These are phyloP conservation scores for Maccullochella peelii DNA, from an alignment of 2,113 vertebrate species.

Conservation along the genomic window DNA sequence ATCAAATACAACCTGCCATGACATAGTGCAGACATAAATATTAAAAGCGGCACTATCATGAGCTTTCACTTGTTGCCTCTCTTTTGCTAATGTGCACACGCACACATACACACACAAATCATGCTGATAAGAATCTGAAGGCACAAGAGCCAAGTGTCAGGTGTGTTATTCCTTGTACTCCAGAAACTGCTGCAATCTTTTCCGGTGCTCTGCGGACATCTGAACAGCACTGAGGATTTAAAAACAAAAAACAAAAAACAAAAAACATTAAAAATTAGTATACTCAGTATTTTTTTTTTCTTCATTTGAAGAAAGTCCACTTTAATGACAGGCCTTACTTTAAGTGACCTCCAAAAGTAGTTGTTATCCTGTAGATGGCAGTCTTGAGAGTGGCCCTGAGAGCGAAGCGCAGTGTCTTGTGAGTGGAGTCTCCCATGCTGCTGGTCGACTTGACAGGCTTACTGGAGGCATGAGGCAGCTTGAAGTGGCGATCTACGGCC, in stretches of 20 bases:
- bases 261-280: not conserved
- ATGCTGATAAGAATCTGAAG: slow-evolving; percentile 38
- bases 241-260: no score
- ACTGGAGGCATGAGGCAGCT: slow-evolving; percentile 96
- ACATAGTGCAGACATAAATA: slow-evolving; percentile 54
- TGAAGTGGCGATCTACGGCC: slow-evolving; percentile 98
- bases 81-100: slow-evolving; percentile 8
- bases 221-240: slow-evolving; percentile 88
- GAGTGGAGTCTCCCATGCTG: slow-evolving; percentile 90
- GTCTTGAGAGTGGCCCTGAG: slow-evolving; percentile 94
- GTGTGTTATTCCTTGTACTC: slow-evolving; percentile 92
- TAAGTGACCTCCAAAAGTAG: slow-evolving; percentile 94
- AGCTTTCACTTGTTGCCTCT: slow-evolving; percentile 27
- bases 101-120: slow-evolving; percentile 3
- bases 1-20: slow-evolving; percentile 29
- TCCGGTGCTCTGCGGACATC: slow-evolving; percentile 94
- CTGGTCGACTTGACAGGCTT: slow-evolving; percentile 86
- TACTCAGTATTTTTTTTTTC: not conserved
- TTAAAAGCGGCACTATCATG: slow-evolving; percentile 56
- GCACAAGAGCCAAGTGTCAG: not conserved
- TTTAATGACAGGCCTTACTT: slow-evolving; percentile 84
- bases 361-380: slow-evolving; percentile 94
- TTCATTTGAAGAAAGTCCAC: not conserved
- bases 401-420: slow-evolving; percentile 94
- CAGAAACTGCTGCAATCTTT: slow-evolving; percentile 96